These are phyloP conservation scores for Scophthalmus maximus DNA, from an alignment of 2,113 vertebrate genomes.

Conservation along the genomic window DNA sequence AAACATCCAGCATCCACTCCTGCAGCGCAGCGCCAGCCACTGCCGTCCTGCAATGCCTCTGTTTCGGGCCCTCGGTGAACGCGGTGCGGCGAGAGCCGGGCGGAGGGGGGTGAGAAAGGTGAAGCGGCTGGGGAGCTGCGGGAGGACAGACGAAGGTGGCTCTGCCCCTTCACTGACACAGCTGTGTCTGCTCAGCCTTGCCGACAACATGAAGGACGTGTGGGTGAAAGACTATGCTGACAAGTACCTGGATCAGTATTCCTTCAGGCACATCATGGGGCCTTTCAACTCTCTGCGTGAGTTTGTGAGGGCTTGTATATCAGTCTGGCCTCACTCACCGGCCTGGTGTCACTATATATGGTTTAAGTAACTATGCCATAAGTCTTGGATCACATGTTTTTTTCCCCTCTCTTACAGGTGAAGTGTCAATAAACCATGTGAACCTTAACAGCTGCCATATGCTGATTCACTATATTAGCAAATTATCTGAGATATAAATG, in stretches of 20 bases:
- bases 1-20: not conserved
- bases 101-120: not conserved
- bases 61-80: constrained; percentile 41
- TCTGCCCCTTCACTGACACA: constrained; percentile 47
- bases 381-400: not conserved
- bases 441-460: not conserved
- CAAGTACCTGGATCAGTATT: constrained; percentile 85
- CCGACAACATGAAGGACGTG: constrained; percentile 84
- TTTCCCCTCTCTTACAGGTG: not conserved
- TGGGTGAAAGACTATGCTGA: constrained; percentile 87
- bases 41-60: constrained; percentile 62
- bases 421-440: not conserved
- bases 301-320: constrained; percentile 26
- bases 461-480: not conserved
- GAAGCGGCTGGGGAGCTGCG: constrained; percentile 10
- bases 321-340: too few relatives aligned
- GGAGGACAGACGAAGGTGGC: constrained; percentile 34
- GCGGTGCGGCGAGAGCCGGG: not conserved
- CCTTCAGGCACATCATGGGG: constrained; percentile 86
- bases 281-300: constrained; percentile 88
- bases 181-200: constrained; percentile 85
- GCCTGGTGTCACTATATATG: not conserved
- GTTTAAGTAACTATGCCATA: too few relatives aligned
- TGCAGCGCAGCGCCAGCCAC: not conserved
- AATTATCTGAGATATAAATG: not conserved